A percentile compares a stretch with the other conserved stretches of the same genome.
phyloP scores from a whole-genome alignment of 1,140 invertebrate genomes.

The Pentalonia nigronervosa region DNA sequence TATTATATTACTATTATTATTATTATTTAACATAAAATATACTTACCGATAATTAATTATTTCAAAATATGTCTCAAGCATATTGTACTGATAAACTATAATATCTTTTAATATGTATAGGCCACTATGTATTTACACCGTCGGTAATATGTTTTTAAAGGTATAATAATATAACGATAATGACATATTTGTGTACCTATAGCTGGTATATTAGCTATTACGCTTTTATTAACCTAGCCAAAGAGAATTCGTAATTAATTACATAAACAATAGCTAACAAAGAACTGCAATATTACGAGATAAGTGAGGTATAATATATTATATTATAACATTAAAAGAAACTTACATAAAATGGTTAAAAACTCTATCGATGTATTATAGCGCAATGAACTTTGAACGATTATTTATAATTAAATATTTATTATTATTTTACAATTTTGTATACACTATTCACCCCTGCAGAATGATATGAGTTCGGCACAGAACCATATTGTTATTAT shows the following conservation, averaged over 20 bases:
- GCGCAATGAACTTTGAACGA: not conserved
- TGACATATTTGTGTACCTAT: conserved; percentile 5
- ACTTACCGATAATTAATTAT: conserved; percentile 9
- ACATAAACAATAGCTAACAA: not conserved
- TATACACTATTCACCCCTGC: not conserved
- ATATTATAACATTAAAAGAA: not conserved
- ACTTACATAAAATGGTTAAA: not conserved
- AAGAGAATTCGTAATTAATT: not conserved
- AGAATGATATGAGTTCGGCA: not conserved
- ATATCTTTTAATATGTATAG: not conserved
- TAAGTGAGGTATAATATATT: not conserved
- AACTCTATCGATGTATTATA: not conserved
- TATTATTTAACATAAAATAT: not conserved
- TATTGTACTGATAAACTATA: not conserved
- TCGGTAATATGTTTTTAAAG: not conserved
- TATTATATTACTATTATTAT: not conserved
- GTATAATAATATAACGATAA: not conserved
- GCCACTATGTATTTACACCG: not conserved
- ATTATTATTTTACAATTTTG: not conserved
- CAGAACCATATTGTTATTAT: not conserved
- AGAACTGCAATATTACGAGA: not conserved
- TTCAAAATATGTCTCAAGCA: not conserved
- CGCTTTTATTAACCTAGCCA: not conserved
- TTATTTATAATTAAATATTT: not conserved
- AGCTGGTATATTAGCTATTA: not conserved